Evolutionary conservation across 2,888 invertebrate genomes (phyloP).

Genomic region (Ptilodon capucinus): DNA sequence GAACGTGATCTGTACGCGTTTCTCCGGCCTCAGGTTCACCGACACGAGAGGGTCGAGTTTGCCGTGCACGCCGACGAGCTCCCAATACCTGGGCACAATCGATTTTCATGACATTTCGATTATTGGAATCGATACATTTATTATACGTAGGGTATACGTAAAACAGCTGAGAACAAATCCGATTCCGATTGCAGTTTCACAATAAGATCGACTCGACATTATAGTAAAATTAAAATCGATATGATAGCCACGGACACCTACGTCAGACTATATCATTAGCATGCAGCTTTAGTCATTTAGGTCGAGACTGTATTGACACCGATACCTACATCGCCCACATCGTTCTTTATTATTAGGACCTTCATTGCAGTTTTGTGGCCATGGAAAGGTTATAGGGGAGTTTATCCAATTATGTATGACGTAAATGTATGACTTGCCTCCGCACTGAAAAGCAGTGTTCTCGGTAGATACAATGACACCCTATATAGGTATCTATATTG

Average conservation of each 20-base stretch:
- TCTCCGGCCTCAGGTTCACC: constrained; percentile 93
- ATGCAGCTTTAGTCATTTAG: constrained; percentile 60
- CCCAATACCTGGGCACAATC: constrained; percentile 86
- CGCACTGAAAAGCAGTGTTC: no score
- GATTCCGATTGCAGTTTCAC: background rate
- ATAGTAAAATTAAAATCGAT: constrained; percentile 16
- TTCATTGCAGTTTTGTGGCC: constrained; percentile 28
- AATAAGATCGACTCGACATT: background rate
- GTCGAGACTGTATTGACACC: constrained; percentile 50
- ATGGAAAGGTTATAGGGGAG: constrained; percentile 6
- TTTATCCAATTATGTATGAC: background rate
- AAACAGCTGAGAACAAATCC: no score
- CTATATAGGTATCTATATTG: no score
- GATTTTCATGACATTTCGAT: no score
- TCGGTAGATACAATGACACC: no score
- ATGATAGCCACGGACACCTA: constrained; percentile 21
- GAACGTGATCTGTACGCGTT: constrained; percentile 92
- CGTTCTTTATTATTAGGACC: constrained; percentile 46
- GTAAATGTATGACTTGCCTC: no score
- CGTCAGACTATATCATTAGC: constrained; percentile 38
- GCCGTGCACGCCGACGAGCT: constrained; percentile 92
- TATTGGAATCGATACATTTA: no score
- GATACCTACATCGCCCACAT: constrained; percentile 50
- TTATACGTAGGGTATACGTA: no score
- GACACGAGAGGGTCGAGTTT: constrained; percentile 95